phyloP scores from a whole-genome alignment of 1,140 invertebrate genomes.

The Fopius arisanus region DNA sequence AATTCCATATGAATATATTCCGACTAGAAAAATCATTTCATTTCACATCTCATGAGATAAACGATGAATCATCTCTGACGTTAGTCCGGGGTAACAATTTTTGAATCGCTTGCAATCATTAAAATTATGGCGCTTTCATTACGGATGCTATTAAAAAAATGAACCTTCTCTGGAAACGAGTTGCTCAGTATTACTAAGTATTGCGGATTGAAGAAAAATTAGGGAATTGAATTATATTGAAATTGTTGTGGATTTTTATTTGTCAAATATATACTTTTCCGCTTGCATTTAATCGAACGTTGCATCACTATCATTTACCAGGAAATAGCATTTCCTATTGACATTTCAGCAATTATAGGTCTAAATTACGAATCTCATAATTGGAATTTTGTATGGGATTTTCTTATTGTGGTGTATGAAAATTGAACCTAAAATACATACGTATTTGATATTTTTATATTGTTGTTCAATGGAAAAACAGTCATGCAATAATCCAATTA shows the following conservation, averaged over 20 bases:
- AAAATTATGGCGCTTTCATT: not conserved
- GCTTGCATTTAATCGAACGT: not conserved
- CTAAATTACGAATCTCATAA: not conserved
- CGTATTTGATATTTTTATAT: not conserved
- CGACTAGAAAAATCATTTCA: not conserved
- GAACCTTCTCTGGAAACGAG: not conserved
- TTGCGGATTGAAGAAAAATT: not conserved
- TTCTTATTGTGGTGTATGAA: not conserved
- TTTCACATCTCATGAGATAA: not conserved
- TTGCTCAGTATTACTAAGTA: constrained; percentile 9
- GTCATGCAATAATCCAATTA: too few species aligned
- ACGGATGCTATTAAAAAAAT: not conserved
- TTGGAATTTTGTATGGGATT: not conserved
- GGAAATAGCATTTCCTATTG: not conserved
- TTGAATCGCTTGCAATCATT: not conserved
- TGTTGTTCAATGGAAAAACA: not conserved
- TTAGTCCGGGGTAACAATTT: not conserved
- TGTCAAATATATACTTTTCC: not conserved
- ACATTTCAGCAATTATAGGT: not conserved
- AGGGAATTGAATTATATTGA: not conserved
- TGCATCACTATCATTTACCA: not conserved
- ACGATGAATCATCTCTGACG: not conserved
- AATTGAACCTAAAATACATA: too few species aligned
- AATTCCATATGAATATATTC: not conserved
- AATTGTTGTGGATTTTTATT: not conserved